Evolutionary conservation across 2,888 invertebrate species (phyloP).

Genomic region (Horisme vitalbata): DNA sequence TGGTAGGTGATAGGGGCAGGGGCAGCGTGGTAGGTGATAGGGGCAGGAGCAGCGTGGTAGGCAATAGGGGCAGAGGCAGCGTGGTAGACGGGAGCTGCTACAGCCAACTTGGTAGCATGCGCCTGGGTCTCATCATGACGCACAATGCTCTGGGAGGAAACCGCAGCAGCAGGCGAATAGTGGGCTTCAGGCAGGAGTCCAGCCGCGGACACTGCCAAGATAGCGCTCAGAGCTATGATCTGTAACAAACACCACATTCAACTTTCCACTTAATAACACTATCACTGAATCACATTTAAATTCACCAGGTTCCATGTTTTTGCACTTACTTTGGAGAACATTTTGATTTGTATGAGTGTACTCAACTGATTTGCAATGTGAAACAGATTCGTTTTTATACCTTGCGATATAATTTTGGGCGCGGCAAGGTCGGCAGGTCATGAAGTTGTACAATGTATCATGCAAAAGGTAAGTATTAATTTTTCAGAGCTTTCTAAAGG

Average conservation of each 20-base stretch:
- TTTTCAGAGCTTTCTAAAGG: constrained; percentile 11
- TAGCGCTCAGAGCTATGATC: constrained; percentile 61
- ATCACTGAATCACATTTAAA: background rate
- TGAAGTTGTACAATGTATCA: constrained; percentile 39
- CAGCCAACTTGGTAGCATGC: constrained; percentile 42
- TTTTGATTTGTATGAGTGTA: constrained; percentile 50
- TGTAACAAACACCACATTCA: constrained; percentile 33
- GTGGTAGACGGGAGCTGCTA: constrained; percentile 37
- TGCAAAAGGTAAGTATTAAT: constrained; percentile 21
- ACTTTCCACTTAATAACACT: background rate
- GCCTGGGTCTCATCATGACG: constrained; percentile 55
- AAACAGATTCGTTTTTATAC: constrained; percentile 59
- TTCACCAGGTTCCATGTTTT: too few relatives aligned
- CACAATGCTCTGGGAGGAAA: constrained; percentile 71
- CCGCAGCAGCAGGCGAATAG: constrained; percentile 61
- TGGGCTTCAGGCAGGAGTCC: constrained; percentile 65
- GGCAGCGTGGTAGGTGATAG: constrained; percentile 37
- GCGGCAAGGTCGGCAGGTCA: constrained; percentile 70
- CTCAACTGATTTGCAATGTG: constrained; percentile 58
- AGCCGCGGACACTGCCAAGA: constrained; percentile 66
- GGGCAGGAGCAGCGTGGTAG: constrained; percentile 43
- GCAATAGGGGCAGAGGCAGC: constrained; percentile 39
- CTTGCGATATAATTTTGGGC: constrained; percentile 52
- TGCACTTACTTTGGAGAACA: constrained; percentile 72
- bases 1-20: constrained; percentile 44